Percentiles rank a stretch among this genome's conserved stretches.
These are phyloP conservation scores for Bothrops jararaca DNA, from an alignment of 2,113 vertebrate species.

Conservation along the genomic window DNA sequence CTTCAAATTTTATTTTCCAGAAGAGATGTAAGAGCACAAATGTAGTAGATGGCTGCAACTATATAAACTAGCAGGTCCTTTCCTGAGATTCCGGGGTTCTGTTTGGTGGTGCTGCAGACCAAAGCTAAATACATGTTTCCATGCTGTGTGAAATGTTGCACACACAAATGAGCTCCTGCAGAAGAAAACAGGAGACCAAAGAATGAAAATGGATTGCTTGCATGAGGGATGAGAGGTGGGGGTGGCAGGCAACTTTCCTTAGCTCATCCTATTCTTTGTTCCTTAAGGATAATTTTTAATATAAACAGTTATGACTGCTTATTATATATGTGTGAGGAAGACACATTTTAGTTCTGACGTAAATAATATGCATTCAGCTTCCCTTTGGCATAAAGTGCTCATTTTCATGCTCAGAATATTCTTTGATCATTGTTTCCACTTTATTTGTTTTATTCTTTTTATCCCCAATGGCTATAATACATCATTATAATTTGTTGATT, in stretches of 20 bases:
- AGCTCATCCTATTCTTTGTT: neutral
- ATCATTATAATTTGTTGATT: neutral
- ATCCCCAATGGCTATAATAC: neutral
- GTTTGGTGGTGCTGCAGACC: too few relatives aligned
- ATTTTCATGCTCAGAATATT: constrained; percentile 8
- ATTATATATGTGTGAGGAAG: neutral
- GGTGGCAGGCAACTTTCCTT: neutral
- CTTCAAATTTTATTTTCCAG: neutral
- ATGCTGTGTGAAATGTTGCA: neutral
- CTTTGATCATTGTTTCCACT: neutral
- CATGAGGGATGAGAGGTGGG: neutral
- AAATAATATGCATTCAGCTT: neutral
- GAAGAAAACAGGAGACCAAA: neutral
- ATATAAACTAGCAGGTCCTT: too few relatives aligned
- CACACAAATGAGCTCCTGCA: neutral
- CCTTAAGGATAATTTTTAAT: neutral
- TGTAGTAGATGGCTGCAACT: too few relatives aligned
- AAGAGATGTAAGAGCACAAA: neutral
- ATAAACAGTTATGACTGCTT: neutral
- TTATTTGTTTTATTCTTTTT: neutral
- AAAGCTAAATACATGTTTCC: too few relatives aligned
- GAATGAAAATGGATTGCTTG: neutral
- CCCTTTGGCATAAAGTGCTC: neutral
- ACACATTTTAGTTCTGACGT: neutral
- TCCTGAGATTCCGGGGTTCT: too few relatives aligned